phyloP scores from a whole-genome alignment of 2,797 vertebrate genomes.

The Diceros bicornis region DNA sequence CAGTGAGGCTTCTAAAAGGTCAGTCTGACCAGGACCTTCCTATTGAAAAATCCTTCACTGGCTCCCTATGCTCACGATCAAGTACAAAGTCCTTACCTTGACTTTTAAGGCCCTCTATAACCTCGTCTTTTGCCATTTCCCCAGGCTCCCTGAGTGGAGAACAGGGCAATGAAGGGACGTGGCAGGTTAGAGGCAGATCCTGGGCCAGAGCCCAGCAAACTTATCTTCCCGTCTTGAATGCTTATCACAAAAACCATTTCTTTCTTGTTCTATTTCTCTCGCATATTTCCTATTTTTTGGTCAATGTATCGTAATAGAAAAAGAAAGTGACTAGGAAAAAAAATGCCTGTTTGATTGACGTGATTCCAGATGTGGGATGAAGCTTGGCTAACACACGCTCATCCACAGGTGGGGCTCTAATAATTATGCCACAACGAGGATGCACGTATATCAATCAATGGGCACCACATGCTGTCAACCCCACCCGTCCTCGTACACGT shows the following conservation, averaged over 20 bases:
- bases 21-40: neutral
- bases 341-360: neutral
- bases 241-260: neutral
- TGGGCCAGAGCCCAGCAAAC: neutral
- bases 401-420: constrained; percentile 52
- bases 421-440: neutral
- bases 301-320: neutral
- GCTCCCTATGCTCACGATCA: neutral
- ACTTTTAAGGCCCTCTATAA: neutral
- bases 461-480: neutral
- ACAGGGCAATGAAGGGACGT: neutral
- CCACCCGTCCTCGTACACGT: constrained; percentile 20
- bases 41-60: neutral
- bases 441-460: constrained; percentile 41
- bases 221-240: neutral
- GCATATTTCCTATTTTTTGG: neutral
- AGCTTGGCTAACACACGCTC: constrained; percentile 11
- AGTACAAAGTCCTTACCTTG: neutral
- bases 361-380: neutral
- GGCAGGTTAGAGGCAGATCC: neutral
- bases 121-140: neutral
- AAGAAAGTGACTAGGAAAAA: neutral
- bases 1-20: neutral
- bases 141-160: neutral
- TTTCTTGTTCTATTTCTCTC: neutral